Evolutionary conservation across 2,888 invertebrate genomes (phyloP), one percentile per base, ranked within the genome.

Genomic region (Sycophila texana): DNA sequence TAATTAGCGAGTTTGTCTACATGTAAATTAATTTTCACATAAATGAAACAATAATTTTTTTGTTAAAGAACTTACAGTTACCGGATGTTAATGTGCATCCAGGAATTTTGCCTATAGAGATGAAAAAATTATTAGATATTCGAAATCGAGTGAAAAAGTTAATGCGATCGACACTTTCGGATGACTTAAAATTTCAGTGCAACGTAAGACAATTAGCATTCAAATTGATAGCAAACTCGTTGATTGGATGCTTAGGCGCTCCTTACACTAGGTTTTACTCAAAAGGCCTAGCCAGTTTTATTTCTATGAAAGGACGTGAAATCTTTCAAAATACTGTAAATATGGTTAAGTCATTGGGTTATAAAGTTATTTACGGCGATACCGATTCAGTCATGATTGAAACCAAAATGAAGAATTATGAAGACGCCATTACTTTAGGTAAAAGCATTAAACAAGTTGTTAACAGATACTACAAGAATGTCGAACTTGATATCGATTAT

Each of bases 361-460:
- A 96, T 86, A 97, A 66, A 22, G 99, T 99, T 2, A 96, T 99
- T 74, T 99, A 99, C 87, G 99, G 99, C 57, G 99, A 99, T 91
- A 99, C 99, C 0, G 99, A 99, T 92, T 99, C 99, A 85, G 95
- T 99, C 82, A 99, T 99, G 99, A 96, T 99, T 83, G 98, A 99
- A 89, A 98, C 98, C 0, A 97, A 98, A 88, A 94, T 94, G 83
- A 91, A 93, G 65, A 96, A 98, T 87, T 96, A 95, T 85, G 97
- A 97, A 80, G 95, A 94, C 86, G 95, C 94, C n/a, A 92, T 92
- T 84, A 91, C 92, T 83, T 91, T 94, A 51, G 95, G 94, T 1
- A 91, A 91, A 82, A 93, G 93, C 93, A 95, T 99, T 66, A 99
- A 98, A 90, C 92, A 94, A 83, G 97, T 96, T 88, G 96, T 99